Percentiles rank a stretch among this genome's conserved stretches.
Evolutionary conservation across 2,113 vertebrate genomes (phyloP).

Genomic region (Eulemur macaco): DNA sequence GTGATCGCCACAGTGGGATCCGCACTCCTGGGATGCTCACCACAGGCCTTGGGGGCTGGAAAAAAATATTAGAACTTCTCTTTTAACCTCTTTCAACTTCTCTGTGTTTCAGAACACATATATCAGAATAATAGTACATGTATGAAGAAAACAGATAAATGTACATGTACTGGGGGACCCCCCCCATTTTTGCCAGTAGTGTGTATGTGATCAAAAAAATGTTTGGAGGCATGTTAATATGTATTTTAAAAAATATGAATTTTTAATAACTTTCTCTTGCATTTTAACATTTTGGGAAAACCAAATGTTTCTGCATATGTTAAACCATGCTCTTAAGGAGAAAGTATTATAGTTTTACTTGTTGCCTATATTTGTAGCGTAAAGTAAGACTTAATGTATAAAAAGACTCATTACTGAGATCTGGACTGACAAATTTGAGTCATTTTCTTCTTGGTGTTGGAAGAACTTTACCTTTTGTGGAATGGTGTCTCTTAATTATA

Average conservation of each 20-base stretch:
- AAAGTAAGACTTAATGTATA: background rate
- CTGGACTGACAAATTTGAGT: background rate
- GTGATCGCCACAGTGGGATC: background rate
- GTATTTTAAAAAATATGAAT: background rate
- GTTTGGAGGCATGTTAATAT: background rate
- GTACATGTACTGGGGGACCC: accelerated
- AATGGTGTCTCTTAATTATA: background rate
- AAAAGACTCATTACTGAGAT: background rate
- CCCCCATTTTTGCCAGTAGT: background rate
- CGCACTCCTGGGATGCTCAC: background rate
- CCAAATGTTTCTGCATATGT: background rate
- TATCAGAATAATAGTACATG: background rate
- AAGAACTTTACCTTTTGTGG: background rate
- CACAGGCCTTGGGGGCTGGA: accelerated
- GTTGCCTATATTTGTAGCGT: background rate
- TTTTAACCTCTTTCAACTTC: background rate
- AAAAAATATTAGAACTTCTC: background rate
- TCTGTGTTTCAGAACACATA: background rate
- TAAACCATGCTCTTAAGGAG: background rate
- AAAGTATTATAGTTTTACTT: background rate
- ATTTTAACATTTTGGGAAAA: constrained; percentile 32
- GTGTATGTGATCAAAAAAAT: background rate
- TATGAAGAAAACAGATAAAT: background rate
- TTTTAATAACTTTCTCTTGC: background rate
- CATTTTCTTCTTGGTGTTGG: background rate